These are phyloP conservation scores for Elmis aenea DNA, from an alignment of 2,888 invertebrate species.

Conservation along the genomic window DNA sequence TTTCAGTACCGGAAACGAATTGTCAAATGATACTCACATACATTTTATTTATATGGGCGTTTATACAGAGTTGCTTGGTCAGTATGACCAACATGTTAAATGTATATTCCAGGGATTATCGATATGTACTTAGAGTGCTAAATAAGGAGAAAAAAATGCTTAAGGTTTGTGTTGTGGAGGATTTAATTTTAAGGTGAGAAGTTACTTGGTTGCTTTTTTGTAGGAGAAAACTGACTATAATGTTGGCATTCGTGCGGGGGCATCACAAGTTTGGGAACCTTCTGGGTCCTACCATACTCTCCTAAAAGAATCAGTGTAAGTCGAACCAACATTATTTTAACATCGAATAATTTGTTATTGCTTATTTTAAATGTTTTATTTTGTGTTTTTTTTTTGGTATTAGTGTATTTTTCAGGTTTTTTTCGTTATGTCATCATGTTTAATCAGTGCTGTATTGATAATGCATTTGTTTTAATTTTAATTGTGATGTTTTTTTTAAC, in stretches of 20 bases:
- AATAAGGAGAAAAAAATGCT: conserved; percentile 82
- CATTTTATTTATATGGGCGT: conserved; percentile 60
- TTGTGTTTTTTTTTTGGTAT: too few species aligned
- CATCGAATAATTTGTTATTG: too few species aligned
- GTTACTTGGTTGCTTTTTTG: conserved; percentile 12
- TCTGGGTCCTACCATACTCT: conserved; percentile 43
- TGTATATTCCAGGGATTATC: conserved; percentile 86
- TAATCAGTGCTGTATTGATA: too few species aligned
- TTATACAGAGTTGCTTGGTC: conserved; percentile 73
- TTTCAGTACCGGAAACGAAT: conserved; percentile 13
- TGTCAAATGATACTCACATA: conserved; percentile 52
- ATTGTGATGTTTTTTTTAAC: too few species aligned
- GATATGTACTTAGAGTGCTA: conserved; percentile 87
- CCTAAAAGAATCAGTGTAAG: conserved; percentile 38
- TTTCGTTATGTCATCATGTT: too few species aligned
- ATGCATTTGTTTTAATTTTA: too few species aligned
- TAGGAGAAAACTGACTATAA: conserved; percentile 70
- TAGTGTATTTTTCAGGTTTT: too few species aligned
- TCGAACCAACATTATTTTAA: conserved; percentile 11
- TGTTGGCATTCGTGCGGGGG: conserved; percentile 60
- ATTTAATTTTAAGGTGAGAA: conserved; percentile 5
- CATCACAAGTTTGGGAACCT: conserved; percentile 61
- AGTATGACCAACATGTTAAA: conserved; percentile 80
- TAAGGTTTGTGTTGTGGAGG: conserved; percentile 64
- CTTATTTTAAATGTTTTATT: too few species aligned